phyloP scores from a whole-genome alignment of 2,888 invertebrate genomes.

The Amiota communis region DNA sequence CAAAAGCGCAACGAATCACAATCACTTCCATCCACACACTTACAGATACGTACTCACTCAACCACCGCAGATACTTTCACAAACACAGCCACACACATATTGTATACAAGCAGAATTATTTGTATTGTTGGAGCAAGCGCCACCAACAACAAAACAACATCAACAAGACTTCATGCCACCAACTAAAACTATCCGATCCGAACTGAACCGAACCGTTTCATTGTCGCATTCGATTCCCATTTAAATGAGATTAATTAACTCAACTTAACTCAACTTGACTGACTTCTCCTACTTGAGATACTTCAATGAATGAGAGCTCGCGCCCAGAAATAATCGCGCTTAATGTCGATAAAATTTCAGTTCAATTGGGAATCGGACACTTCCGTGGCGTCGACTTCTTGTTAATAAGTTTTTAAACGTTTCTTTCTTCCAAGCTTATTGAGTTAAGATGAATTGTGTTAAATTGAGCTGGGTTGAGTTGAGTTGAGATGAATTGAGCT shows the following conservation, averaged over 20 bases:
- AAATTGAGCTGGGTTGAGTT: slow-evolving; percentile 27
- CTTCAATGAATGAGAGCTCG: background rate
- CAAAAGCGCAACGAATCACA: slow-evolving; percentile 16
- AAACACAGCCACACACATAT: background rate
- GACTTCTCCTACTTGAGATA: background rate
- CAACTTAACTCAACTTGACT: slow-evolving; percentile 1
- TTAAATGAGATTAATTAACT: slow-evolving; percentile 27
- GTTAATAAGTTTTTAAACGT: slow-evolving; percentile 26
- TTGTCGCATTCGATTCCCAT: slow-evolving; percentile 14
- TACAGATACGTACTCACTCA: slow-evolving; percentile 2
- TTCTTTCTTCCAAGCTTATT: slow-evolving; percentile 35
- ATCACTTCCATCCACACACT: slow-evolving; percentile 26
- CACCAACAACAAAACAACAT: background rate
- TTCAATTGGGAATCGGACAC: slow-evolving; percentile 7
- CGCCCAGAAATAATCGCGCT: background rate
- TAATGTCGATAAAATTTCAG: background rate
- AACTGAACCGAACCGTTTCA: background rate
- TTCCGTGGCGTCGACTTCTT: slow-evolving; percentile 24
- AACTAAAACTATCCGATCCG: background rate
- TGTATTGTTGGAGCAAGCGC: background rate
- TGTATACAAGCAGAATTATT: background rate
- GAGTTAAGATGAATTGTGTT: slow-evolving; percentile 19
- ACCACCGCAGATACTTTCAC: slow-evolving; percentile 9
- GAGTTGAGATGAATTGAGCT: background rate
- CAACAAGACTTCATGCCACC: background rate